Evolutionary conservation across 2,888 invertebrate genomes (phyloP).

Genomic region (Eupeodes latifasciatus): DNA sequence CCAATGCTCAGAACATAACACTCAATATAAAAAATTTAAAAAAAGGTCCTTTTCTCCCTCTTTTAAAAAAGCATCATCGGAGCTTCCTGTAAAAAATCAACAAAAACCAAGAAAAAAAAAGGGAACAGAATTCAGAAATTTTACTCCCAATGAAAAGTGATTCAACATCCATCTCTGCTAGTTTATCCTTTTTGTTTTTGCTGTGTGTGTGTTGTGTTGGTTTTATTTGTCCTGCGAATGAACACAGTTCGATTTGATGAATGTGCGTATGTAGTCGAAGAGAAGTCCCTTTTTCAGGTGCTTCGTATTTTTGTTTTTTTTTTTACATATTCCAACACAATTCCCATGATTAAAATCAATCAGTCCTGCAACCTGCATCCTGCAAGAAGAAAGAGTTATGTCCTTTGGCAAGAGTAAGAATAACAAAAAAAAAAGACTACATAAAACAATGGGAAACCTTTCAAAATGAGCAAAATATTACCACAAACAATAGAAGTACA

Average conservation of each 20-base stretch:
- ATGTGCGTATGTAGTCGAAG: constrained; percentile 62
- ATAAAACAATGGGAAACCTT: neutral
- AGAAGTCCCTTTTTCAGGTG: constrained; percentile 47
- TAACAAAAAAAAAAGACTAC: neutral
- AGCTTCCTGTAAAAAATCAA: constrained; percentile 73
- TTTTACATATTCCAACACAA: constrained; percentile 26
- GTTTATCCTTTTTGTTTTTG: constrained; percentile 16
- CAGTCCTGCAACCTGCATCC: constrained; percentile 30
- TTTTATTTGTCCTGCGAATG: too few species aligned
- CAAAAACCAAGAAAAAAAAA: constrained; percentile 44
- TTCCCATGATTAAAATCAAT: constrained; percentile 74
- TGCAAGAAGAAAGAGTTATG: constrained; percentile 20
- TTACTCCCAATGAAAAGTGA: constrained; percentile 50
- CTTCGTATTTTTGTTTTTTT: constrained; percentile 27
- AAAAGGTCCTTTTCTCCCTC: constrained; percentile 20
- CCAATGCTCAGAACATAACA: constrained; percentile 56
- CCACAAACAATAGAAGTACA: too few species aligned
- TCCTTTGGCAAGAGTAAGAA: neutral
- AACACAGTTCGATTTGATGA: constrained; percentile 47
- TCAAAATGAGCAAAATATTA: neutral
- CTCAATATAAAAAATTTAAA: constrained; percentile 71
- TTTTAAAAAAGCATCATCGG: constrained; percentile 36
- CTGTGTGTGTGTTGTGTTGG: neutral
- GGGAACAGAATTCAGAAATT: neutral
- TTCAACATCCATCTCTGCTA: constrained; percentile 43